phyloP scores from a whole-genome alignment of 2,113 vertebrate genomes.

The Ailuropoda melanoleuca region DNA sequence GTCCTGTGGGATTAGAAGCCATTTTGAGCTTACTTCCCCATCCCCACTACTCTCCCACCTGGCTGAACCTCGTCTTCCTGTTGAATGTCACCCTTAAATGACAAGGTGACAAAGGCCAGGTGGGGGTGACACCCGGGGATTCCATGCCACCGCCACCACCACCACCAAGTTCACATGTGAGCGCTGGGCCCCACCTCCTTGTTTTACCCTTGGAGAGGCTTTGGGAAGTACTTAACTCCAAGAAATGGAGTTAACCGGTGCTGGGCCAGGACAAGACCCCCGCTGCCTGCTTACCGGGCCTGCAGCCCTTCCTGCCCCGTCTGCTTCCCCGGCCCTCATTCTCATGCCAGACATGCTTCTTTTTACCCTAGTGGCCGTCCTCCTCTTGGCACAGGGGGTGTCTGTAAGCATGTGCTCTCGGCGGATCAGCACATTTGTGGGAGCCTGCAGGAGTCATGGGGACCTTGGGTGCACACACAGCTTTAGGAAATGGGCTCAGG shows the following conservation, averaged over 20 bases:
- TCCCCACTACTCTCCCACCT: not conserved
- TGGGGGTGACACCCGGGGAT: not conserved
- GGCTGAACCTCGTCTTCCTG: not conserved
- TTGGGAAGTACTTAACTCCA: not conserved
- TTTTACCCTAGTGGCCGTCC: fast-evolving
- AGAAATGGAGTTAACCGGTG: fast-evolving
- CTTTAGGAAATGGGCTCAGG: not conserved
- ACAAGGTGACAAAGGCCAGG: not conserved
- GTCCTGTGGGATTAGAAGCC: not conserved
- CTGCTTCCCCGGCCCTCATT: not conserved
- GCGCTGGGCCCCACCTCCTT: not conserved
- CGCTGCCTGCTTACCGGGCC: not conserved
- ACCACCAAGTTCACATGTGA: not conserved
- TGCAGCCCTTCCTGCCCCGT: not conserved
- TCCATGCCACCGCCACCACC: not conserved
- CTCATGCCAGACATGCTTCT: not conserved
- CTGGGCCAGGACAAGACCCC: not conserved
- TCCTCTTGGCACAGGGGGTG: fast-evolving
- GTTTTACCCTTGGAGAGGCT: not conserved
- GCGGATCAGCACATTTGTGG: fast-evolving
- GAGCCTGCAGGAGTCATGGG: fast-evolving
- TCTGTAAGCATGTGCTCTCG: too few relatives aligned
- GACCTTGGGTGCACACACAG: fast-evolving
- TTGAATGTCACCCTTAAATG: not conserved
- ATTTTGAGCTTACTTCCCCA: not conserved